Evolutionary conservation across 2,888 invertebrate species (phyloP), one percentile per base, ranked within the genome.

Genomic region (Drosophila cognata): DNA sequence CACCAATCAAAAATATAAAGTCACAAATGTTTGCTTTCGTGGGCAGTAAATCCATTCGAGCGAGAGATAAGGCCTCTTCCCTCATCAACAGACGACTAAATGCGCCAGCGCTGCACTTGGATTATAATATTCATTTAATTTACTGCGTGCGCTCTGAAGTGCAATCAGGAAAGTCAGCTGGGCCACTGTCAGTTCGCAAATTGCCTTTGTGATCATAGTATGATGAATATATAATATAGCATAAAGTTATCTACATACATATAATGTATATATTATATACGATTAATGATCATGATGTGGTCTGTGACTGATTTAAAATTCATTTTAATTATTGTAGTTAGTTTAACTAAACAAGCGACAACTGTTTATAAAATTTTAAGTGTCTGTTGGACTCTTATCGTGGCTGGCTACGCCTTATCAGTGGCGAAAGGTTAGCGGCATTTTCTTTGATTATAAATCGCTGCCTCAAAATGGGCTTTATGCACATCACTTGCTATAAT

Each of bases 31-130:
- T 79, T 50, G 87, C 71, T 71, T 79, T 77, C 68, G 88, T 68
- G 31, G 91, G 83, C 70, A 92, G 74, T 51, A 91, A 88, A 83
- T 91, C 89, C 91, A 91, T 91, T 77, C 73, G 51, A 77, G 4
- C 35, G 5, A 28, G 29, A 7, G 46, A 46, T 16, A 21, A 46
- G 4, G 7, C 7, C 13, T 38, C 13, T 11, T n/a, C 16, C 35
- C 7, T 18, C 18, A 11, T 33, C 53, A 48, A 25, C 7, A 35
- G 55, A 58, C 59, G 59, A 64, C 36, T 21, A 18, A 28, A 56
- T 61, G 43, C 60, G 50, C 46, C 65, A 41, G 28, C 55, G 36
- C 53, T 68, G 55, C 41, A 31, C 58, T 58, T 59, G 43, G 43
- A 16, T 25, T 33, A 55, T 36, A 63, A 29, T 43, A 33, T 28